Base-by-base conservation (phyloP, 2,888 invertebrate species). In the Lasioglossum malachurum region DNA sequence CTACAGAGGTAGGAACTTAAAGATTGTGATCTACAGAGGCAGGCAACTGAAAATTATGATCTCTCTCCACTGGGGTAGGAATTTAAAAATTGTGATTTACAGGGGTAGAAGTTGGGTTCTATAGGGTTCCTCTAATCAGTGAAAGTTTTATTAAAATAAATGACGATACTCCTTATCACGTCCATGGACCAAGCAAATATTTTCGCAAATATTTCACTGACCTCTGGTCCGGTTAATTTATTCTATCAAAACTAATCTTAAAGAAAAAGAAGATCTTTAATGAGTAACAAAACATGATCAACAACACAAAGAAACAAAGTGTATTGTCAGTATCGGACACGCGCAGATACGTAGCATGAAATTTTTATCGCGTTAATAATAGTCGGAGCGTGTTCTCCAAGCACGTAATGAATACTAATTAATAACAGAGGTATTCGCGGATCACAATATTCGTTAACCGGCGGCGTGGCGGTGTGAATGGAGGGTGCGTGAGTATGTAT, bases 321-420 rank as follows among this genome's bases (percentile, higher is more conserved):
- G 4, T 69, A 38, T 23, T 38, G 38, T 69, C 69, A 35, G 8
- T 69, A 38, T 19, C 38, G 38, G 14, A 31, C 31, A 31, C 31
- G 4, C 44, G 72, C 8, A n/a, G 44, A 46, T 8, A 73, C 16
- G 27, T n/a, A n/a, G 44, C 27, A 8, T 73, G 72, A 73, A 73
- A 73, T 73, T 73, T 83, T 83, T 76, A 79, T 83, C 49, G 46
- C 14, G 5, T 35, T 57, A 80, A 60, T 79, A 79, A 85, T 71
- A 49, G 71, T 35, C 46, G 46, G 46, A 67, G 72, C 57, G 53
- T 72, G 75, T 72, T 71, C 27, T 78, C 72, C 53, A 73, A 35
- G 60, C 76, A 23, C 73, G 46, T 46, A 31, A 79, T 35, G 84
- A 67, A 75, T 85, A 60, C 74, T 64, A 82, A 77, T 79, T 83